These are phyloP conservation scores for Agrochola litura DNA, from an alignment of 2,888 invertebrate species.

Conservation along the genomic window DNA sequence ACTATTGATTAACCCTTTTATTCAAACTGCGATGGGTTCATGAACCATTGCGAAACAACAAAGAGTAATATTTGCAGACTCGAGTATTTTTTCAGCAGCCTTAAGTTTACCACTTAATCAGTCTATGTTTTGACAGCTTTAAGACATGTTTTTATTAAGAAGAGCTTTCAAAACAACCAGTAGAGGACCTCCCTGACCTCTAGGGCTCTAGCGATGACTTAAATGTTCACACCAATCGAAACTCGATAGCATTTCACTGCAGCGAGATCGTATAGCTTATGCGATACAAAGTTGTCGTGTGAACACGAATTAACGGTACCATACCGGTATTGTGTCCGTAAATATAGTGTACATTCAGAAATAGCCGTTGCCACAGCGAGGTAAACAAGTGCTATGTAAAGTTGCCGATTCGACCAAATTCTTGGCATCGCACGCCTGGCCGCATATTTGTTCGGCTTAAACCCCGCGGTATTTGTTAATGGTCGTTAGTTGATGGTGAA, in stretches of 20 bases:
- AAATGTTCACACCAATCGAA: slow-evolving; percentile 23
- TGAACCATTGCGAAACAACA: slow-evolving; percentile 21
- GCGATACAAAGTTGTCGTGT: slow-evolving; percentile 58
- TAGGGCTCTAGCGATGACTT: slow-evolving; percentile 32
- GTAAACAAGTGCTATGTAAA: slow-evolving; percentile 86
- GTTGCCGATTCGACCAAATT: slow-evolving; percentile 84
- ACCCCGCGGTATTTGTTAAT: slow-evolving; percentile 75
- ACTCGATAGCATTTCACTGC: slow-evolving; percentile 36
- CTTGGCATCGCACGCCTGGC: slow-evolving; percentile 82
- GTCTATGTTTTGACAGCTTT: slow-evolving; percentile 42
- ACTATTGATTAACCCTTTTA: slow-evolving; percentile 21
- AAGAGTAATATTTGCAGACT: slow-evolving; percentile 12
- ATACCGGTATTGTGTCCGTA: slow-evolving; percentile 66
- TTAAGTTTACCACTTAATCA: slow-evolving; percentile 45
- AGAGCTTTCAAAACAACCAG: slow-evolving; percentile 6
- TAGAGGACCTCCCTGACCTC: slow-evolving; percentile 34
- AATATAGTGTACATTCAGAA: slow-evolving; percentile 76
- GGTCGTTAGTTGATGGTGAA: slow-evolving; percentile 72
- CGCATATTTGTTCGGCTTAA: slow-evolving; percentile 79
- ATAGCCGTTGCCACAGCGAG: slow-evolving; percentile 79
- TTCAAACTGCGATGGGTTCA: slow-evolving; percentile 21
- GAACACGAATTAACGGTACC: slow-evolving; percentile 73
- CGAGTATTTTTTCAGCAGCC: slow-evolving; percentile 28
- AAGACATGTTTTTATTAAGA: slow-evolving; percentile 18
- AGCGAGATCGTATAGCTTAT: slow-evolving; percentile 32